Conservation (phyloP, 2,113 vertebrate genomes). For the Oryzias melastigma region DNA sequence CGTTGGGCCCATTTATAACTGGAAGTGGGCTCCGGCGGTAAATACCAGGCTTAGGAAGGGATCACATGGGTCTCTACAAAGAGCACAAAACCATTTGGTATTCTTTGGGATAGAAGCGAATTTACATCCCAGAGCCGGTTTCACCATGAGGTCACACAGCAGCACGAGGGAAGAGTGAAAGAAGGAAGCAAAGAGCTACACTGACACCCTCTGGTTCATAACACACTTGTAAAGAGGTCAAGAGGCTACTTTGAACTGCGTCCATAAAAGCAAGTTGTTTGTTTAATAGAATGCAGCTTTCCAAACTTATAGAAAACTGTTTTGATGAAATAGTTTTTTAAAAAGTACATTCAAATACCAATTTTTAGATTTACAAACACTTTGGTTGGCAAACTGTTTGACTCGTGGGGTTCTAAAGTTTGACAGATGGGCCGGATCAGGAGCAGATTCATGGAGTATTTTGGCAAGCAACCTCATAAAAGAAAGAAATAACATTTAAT, state of each 20-base stretch:
- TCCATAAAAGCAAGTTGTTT: background rate
- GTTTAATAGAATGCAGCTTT: background rate
- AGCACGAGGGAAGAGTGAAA: constrained; percentile 2
- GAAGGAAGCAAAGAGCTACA: constrained; percentile 31
- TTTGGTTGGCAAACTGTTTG: no score
- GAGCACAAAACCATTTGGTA: constrained; percentile 77
- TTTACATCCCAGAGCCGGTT: constrained; percentile 64
- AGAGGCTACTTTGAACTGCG: background rate
- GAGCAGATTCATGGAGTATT: no score
- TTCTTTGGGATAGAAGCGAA: constrained; percentile 37
- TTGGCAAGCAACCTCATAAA: no score
- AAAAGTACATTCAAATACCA: no score
- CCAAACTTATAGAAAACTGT: no score
- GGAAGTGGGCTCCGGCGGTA: constrained; percentile 65
- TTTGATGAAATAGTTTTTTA: no score
- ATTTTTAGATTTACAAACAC: no score
- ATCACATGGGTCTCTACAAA: constrained; percentile 73
- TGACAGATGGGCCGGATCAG: no score
- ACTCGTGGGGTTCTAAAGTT: no score
- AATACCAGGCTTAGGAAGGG: constrained; percentile 70
- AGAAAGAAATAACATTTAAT: no score
- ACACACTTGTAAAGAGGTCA: constrained; percentile 9
- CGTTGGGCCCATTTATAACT: constrained; percentile 74
- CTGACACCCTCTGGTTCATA: constrained; percentile 62
- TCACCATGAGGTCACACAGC: constrained; percentile 65